Evolutionary conservation across 2,113 vertebrate genomes (phyloP).

Genomic region (Vombatus ursinus): DNA sequence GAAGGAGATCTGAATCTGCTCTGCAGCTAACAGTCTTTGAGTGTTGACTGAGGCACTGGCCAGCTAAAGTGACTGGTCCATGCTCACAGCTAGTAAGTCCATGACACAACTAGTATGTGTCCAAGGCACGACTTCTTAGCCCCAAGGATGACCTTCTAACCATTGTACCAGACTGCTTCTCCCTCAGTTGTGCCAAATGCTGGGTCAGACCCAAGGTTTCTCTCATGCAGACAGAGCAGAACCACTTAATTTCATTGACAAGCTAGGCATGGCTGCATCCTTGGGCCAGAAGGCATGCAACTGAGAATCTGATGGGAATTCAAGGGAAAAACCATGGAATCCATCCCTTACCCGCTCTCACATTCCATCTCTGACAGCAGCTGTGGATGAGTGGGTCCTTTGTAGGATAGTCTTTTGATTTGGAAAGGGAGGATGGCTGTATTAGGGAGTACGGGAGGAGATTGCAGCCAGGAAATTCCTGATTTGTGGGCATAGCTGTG

Average conservation of each 20-base stretch:
- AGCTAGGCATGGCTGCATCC: not conserved
- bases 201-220: too few relatives aligned
- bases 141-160: not conserved
- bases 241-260: not conserved
- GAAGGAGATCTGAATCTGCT: not conserved
- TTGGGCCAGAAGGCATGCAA: not conserved
- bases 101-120: not conserved
- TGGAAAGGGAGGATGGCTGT: not conserved
- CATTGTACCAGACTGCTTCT: not conserved
- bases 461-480: too few relatives aligned
- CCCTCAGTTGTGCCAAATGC: not conserved
- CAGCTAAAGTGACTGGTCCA: not conserved
- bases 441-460: not conserved
- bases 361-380: not conserved
- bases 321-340: not conserved
- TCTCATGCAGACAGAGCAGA: too few relatives aligned
- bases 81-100: not conserved
- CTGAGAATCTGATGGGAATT: not conserved
- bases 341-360: not conserved
- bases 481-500: not conserved
- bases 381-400: too few relatives aligned
- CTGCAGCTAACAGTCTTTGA: not conserved
- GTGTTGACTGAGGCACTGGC: not conserved
- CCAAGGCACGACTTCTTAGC: not conserved
- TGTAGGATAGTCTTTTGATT: not conserved